Evolutionary conservation across 2,888 invertebrate genomes (phyloP).

Genomic region (Pherbina coryleti): DNA sequence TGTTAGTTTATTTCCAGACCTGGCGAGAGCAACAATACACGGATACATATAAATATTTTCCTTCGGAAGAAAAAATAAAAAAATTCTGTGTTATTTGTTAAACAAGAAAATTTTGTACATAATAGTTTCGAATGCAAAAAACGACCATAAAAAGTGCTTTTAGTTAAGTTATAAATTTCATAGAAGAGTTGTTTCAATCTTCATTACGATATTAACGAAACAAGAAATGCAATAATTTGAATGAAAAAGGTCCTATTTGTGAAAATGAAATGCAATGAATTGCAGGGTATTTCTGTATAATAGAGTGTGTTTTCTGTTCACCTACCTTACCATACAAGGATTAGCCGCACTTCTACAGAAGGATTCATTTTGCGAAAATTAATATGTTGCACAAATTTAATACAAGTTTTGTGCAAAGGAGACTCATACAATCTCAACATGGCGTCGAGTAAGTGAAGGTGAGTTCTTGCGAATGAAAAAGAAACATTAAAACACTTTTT

Average conservation of each 20-base stretch:
- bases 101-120: neutral
- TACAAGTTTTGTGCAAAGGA: neutral
- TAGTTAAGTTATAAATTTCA: neutral
- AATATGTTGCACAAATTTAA: conserved; percentile 3
- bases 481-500: too few relatives aligned
- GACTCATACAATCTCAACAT: conserved; percentile 3
- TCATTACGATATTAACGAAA: too few relatives aligned
- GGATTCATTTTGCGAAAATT: conserved; percentile 14
- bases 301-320: neutral
- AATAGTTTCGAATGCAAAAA: neutral
- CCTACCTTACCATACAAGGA: neutral
- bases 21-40: conserved; percentile 18
- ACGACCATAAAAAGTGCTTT: neutral
- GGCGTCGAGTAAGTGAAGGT: conserved; percentile 20
- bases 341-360: neutral
- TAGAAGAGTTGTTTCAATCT: too few relatives aligned
- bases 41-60: conserved; percentile 25
- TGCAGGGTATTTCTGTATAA: conserved; percentile 26
- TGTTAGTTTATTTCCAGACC: conserved; percentile 37
- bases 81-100: neutral
- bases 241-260: conserved; percentile 2
- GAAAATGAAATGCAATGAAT: conserved; percentile 14
- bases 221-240: neutral
- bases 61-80: neutral
- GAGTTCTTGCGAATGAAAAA: neutral